Base-by-base conservation (phyloP, 1,140 invertebrate genomes). In the Holotrichia oblita region DNA sequence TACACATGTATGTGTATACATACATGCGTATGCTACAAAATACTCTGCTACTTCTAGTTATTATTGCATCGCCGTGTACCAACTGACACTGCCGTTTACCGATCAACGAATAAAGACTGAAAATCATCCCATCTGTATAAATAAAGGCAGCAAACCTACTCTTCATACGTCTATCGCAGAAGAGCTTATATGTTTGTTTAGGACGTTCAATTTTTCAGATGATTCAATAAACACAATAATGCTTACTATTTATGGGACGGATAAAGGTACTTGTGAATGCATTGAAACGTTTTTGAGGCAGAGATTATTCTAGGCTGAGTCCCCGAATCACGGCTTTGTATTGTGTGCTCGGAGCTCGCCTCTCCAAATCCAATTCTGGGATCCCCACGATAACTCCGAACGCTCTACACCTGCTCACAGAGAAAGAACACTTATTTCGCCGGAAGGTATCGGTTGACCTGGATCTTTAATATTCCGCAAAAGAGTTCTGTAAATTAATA, bases 171-270 rank as follows among this genome's bases (percentile, higher is more conserved):
- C 22, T 69, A 69, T 27, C 10, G 61, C 27, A 61, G 80, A 80
- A 79, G 79, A 79, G 77, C 79, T 80, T 79, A 77, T 73, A 64
- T 81, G 77, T 81, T 81, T 81, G 79, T 81, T 81, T 81, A 81
- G 80, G 80, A 81, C 79, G 74, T 79, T 73, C 80, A 81, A 81
- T 81, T 81, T 81, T 81, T 81, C 80, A 81, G 79, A 81, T 81
- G 77, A 81, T 81, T 78, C 80, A 80, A 80, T 80, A 81, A 79
- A 80, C 77, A 81, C 75, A 81, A 81, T 81, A 81, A 81, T 80
- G 77, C 79, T 80, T 80, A 80, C 76, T 81, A 81, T 81, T 81
- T 81, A 81, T 81, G 69, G 79, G 76, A 69, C 77, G 79, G 80
- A 78, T 81, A 73, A 77, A 81, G 77, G 80, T 80, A 81, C 80